These are phyloP conservation scores for Villa cingulata DNA, from an alignment of 2,888 invertebrate genomes.

Conservation along the genomic window DNA sequence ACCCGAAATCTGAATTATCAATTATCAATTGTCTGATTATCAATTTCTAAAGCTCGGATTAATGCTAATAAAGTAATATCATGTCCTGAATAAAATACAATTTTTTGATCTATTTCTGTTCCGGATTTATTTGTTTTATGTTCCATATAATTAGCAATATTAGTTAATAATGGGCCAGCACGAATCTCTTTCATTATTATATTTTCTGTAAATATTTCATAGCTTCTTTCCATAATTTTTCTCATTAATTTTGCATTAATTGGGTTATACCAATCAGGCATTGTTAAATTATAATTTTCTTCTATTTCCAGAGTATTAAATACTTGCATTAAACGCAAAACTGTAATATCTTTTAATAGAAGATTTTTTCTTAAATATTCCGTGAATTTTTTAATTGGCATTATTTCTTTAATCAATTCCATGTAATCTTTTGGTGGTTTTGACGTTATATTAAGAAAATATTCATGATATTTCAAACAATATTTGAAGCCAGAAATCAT, in stretches of 20 bases:
- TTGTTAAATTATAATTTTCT: conserved; percentile 44
- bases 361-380: conserved; percentile 41
- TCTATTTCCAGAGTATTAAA: conserved; percentile 48
- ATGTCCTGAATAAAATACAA: conserved; percentile 58
- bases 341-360: conserved; percentile 23
- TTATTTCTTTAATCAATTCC: conserved; percentile 33
- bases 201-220: conserved; percentile 51
- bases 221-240: conserved; percentile 46
- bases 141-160: conserved; percentile 45
- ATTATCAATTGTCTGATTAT: conserved; percentile 33
- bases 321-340: background rate
- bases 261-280: conserved; percentile 54
- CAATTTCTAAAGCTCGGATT: conserved; percentile 51
- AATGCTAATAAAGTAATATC: conserved; percentile 60
- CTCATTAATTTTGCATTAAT: conserved; percentile 46
- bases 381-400: conserved; percentile 40
- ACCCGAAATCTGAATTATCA: conserved; percentile 61
- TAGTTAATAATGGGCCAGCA: conserved; percentile 53
- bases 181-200: conserved; percentile 47
- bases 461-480: conserved; percentile 38
- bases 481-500: conserved; percentile 35
- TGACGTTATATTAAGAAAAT: conserved; percentile 34
- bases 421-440: conserved; percentile 34
- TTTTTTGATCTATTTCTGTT: conserved; percentile 32
- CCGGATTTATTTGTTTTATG: conserved; percentile 28